Conservation (phyloP, 2,113 vertebrate genomes). For the Corythaixoides concolor region DNA sequence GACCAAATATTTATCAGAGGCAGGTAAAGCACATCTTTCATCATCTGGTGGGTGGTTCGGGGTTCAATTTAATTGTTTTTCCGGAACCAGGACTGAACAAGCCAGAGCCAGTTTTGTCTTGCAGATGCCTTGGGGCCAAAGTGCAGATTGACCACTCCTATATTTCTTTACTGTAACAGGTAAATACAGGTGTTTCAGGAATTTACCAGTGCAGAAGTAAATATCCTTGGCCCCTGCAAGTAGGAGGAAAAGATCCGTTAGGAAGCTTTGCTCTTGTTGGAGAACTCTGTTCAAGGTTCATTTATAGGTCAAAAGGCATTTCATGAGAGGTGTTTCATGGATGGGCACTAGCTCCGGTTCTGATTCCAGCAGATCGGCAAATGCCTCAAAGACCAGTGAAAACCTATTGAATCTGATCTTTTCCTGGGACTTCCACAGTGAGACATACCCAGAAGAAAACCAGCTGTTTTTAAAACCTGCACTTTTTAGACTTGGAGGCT, state of each 20-base stretch:
- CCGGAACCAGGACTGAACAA: not conserved
- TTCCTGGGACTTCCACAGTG: not conserved
- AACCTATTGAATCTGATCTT: not conserved
- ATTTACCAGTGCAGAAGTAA: not conserved
- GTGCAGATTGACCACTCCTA: not conserved
- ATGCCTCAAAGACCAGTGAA: not conserved
- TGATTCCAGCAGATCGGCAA: not conserved
- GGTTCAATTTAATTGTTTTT: not conserved
- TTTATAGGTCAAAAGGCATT: not conserved
- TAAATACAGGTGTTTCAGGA: not conserved
- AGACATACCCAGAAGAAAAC: not conserved
- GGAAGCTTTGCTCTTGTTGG: not conserved
- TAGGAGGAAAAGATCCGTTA: not conserved
- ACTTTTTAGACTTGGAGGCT: not conserved
- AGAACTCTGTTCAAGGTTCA: not conserved
- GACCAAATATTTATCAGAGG: conserved; percentile 17
- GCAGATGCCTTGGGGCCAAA: not conserved
- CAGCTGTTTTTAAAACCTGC: not conserved
- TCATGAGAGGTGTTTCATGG: not conserved
- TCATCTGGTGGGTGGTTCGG: not conserved
- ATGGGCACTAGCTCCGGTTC: not conserved
- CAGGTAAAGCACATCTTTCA: not conserved
- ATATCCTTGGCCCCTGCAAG: not conserved
- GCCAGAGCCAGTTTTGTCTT: conserved; percentile 9
- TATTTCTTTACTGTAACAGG: not conserved